Conservation (phyloP, 2,888 invertebrate species). For the Flabesymbios commensalis region DNA sequence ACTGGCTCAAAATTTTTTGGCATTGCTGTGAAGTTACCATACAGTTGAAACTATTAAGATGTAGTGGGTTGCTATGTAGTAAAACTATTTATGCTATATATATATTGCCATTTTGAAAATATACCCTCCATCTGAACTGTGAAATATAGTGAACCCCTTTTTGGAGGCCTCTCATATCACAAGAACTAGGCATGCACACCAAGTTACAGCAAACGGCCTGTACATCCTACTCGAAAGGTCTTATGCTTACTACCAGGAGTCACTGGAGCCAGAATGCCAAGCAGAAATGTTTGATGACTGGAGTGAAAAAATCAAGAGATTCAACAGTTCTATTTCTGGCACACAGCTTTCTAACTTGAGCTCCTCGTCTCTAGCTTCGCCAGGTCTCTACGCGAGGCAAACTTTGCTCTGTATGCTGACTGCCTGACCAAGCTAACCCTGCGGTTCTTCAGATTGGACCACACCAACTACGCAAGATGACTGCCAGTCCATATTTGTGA, state of each 20-base stretch:
- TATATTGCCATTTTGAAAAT: too few relatives aligned
- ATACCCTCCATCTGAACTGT: too few relatives aligned
- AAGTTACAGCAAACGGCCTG: too few relatives aligned
- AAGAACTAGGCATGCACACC: background rate
- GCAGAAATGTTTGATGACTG: too few relatives aligned
- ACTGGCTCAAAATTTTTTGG: too few relatives aligned
- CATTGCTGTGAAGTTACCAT: too few relatives aligned
- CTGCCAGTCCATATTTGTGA: conserved; percentile 37
- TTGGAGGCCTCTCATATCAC: conserved; percentile 3
- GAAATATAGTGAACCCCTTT: too few relatives aligned
- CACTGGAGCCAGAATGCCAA: too few relatives aligned
- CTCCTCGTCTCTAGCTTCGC: conserved; percentile 15
- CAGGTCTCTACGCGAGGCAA: conserved; percentile 17
- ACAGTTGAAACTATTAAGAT: too few relatives aligned
- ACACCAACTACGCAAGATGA: conserved; percentile 39
- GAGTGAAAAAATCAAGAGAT: background rate
- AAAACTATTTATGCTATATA: too few relatives aligned
- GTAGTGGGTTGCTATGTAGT: too few relatives aligned
- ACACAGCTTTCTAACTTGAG: conserved; percentile 13
- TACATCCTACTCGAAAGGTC: background rate
- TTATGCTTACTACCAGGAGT: too few relatives aligned
- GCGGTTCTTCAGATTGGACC: conserved; percentile 33
- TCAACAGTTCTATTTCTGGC: background rate
- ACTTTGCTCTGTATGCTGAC: conserved; percentile 25
- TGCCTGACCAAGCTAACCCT: conserved; percentile 25